Evolutionary conservation across 2,797 vertebrate species (phyloP).

Genomic region (Gallinago stenura): DNA sequence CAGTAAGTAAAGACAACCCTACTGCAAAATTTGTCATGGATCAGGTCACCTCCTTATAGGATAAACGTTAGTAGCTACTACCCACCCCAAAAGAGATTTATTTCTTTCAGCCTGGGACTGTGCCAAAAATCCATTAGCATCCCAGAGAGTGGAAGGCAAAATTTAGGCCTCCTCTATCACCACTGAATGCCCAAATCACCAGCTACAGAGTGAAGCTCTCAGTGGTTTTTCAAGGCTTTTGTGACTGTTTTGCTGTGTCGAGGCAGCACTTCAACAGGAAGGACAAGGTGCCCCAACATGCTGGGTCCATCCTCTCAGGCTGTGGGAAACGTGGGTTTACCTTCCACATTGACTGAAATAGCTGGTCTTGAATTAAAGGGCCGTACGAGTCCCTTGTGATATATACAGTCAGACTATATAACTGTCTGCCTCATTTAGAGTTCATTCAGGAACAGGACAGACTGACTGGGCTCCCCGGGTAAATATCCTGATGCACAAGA

Average conservation of each 20-base stretch:
- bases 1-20: neutral
- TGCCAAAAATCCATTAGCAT: neutral
- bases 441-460: neutral
- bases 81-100: neutral
- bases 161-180: too few relatives aligned
- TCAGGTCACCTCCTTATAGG: neutral
- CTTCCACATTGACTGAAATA: neutral
- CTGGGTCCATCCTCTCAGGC: neutral
- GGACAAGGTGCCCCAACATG: accelerated
- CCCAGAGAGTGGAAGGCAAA: accelerated
- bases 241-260: neutral
- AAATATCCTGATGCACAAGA: neutral
- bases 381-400: accelerated
- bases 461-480: neutral
- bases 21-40: neutral
- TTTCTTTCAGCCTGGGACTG: neutral
- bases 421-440: neutral
- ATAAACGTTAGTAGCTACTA: neutral
- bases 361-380: neutral
- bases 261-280: neutral
- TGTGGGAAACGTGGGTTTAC: neutral
- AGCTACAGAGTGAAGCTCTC: neutral
- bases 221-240: neutral
- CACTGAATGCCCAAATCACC: neutral
- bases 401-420: neutral